phyloP scores from a whole-genome alignment of 2,888 invertebrate genomes.

The Zygothrica quintamaculata region DNA sequence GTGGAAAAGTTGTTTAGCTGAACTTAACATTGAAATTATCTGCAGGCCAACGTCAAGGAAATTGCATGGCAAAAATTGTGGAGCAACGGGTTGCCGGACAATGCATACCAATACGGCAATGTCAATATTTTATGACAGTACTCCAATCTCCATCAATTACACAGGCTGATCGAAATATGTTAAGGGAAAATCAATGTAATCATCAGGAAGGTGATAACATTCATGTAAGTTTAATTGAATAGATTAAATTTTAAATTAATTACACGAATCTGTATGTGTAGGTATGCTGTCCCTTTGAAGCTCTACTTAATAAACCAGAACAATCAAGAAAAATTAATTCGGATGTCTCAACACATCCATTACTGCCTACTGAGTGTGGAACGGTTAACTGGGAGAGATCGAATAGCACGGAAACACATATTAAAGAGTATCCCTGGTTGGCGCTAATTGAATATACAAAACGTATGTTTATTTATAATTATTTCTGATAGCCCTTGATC shows the following conservation, averaged over 20 bases:
- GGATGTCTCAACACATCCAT: constrained; percentile 37
- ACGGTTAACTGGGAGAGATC: constrained; percentile 48
- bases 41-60: constrained; percentile 39
- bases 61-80: constrained; percentile 39
- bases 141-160: constrained; percentile 18
- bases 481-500: constrained; percentile 1
- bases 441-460: constrained; percentile 61
- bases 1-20: constrained; percentile 43
- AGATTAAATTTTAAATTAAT: not conserved
- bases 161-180: constrained; percentile 40
- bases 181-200: constrained; percentile 62
- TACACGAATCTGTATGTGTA: constrained; percentile 9
- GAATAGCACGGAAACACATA: constrained; percentile 48
- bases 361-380: constrained; percentile 59
- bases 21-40: constrained; percentile 16
- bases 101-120: constrained; percentile 53
- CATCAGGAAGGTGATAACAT: constrained; percentile 14
- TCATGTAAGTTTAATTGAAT: constrained; percentile 34
- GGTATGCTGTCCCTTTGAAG: constrained; percentile 60
- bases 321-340: constrained; percentile 26
- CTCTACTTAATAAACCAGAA: not conserved
- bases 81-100: constrained; percentile 20
- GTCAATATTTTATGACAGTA: constrained; percentile 60
- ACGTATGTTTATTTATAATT: constrained; percentile 36
- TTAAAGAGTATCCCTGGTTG: constrained; percentile 68